These are phyloP conservation scores for Hypanus sabinus DNA, from an alignment of 2,113 vertebrate genomes.

Conservation along the genomic window DNA sequence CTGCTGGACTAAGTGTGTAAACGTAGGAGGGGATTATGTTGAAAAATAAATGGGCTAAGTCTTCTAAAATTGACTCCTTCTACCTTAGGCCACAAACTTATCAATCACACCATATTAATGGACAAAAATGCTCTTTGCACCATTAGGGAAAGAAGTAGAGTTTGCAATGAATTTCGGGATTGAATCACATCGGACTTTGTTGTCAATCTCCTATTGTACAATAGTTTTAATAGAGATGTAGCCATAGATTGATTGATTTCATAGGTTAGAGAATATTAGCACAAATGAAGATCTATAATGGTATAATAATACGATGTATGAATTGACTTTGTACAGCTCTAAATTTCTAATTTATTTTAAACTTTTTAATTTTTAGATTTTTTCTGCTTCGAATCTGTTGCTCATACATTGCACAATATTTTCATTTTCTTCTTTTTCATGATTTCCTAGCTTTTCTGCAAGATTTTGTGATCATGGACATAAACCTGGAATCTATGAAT, in stretches of 20 bases:
- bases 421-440: conserved; percentile 1
- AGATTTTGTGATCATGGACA: conserved; percentile 60
- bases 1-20: too few relatives aligned
- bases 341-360: neutral
- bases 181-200: neutral
- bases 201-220: neutral
- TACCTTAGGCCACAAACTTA: too few relatives aligned
- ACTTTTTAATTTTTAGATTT: neutral
- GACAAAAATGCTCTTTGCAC: too few relatives aligned
- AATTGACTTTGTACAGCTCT: neutral
- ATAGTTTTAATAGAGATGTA: neutral
- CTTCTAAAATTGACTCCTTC: too few relatives aligned
- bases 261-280: neutral
- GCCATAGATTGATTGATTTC: neutral
- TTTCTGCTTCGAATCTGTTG: neutral
- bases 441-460: conserved; percentile 56
- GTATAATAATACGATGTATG: neutral
- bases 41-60: too few relatives aligned
- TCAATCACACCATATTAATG: too few relatives aligned
- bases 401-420: neutral
- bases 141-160: neutral
- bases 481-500: conserved; percentile 67
- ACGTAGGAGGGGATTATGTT: too few relatives aligned
- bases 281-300: neutral
- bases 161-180: too few relatives aligned